Evolutionary conservation across 2,797 vertebrate genomes (phyloP).

Genomic region (Cyprinella venusta): DNA sequence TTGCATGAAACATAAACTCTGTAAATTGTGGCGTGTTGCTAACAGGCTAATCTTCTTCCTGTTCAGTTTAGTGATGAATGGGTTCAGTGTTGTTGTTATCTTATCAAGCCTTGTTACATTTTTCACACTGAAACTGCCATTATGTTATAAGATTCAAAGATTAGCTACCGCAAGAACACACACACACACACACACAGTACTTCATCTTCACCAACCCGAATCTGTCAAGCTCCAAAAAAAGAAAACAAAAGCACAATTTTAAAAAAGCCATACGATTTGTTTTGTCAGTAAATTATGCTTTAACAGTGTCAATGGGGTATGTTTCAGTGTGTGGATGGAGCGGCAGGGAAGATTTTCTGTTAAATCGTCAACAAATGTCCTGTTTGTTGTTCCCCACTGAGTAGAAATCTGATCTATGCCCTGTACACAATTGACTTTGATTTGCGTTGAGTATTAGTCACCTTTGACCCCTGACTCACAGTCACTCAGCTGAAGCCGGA

Average conservation of each 20-base stretch:
- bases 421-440: background rate
- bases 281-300: background rate
- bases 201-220: background rate
- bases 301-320: background rate
- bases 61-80: conserved; percentile 15
- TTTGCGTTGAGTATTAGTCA: background rate
- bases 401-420: background rate
- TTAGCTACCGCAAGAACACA: background rate
- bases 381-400: background rate
- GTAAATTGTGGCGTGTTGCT: background rate
- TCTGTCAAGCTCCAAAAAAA: background rate
- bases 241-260: background rate
- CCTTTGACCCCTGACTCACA: conserved; percentile 61
- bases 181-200: background rate
- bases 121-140: background rate
- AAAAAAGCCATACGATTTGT: background rate
- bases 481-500: conserved; percentile 93
- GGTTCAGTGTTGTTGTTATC: conserved; percentile 36
- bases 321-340: background rate
- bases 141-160: conserved; percentile 17
- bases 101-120: conserved; percentile 2
- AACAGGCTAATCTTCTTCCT: background rate
- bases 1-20: background rate
- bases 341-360: background rate
- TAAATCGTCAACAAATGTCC: background rate